Base-by-base conservation (phyloP, 2,797 vertebrate genomes). In the Falco rusticolus region DNA sequence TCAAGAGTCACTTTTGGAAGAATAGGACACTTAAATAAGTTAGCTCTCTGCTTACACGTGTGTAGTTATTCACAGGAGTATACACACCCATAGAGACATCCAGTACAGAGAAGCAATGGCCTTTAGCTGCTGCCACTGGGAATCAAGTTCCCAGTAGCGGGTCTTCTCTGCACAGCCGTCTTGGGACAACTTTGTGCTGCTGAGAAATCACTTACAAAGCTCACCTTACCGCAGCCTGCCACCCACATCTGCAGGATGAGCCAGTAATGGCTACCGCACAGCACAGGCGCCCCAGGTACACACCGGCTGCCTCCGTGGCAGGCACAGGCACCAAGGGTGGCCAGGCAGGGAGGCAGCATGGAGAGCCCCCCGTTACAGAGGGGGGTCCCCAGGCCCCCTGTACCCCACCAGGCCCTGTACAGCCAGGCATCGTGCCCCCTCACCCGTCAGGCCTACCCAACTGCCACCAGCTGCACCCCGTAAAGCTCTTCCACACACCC, bases 201-300 rank as follows among this genome's bases (percentile, higher is more conserved):
- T 41, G 17, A 61, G 19, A 39, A 61, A 33, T 20, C 39, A 22
- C 21, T 25, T 9, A 33, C 19, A 14, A 26, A 12, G 48, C 41
- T 63, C 34, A 28, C 26, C 5, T 3, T 26, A 7, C 15, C 0
- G 1, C 39, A 60, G 28, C 45, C 66, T 29, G 34, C 39, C 18
- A 9, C 33, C 21, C 9, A 0, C 10, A 16, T 12, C 6, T 4
- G 3, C 22, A 16, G n/a, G 2, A 6, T 15, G 11, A 9, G 5
- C 1, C 0, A n/a, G 5, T 4, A 18, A 31, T 1, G 3, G 37
- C 39, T 13, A 22, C 57, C 1, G 1, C 50, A 26, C 10, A 34
- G 26, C 2, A 41, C 41, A 13, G 41, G 41, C 10, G 41, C 41
- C 41, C 41, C 41, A 41, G 14, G 41, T 41, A 41, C 41, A 14